Evolutionary conservation across 2,888 invertebrate species (phyloP), one percentile per base, ranked within the genome.

Genomic region (Apotomis capreana): DNA sequence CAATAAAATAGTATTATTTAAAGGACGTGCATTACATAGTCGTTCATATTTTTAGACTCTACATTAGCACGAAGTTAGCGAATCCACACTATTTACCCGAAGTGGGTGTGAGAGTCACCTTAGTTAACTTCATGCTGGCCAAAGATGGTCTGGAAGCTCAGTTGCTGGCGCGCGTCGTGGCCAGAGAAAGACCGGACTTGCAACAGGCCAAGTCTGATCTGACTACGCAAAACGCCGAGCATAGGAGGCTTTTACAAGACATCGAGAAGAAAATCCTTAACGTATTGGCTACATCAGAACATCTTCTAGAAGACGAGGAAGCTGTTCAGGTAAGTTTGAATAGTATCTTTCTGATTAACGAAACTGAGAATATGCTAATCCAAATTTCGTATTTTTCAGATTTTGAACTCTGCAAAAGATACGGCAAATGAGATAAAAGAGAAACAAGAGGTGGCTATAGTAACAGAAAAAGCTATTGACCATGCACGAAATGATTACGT

Each of bases 51-150:
- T 81, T 15, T 79, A 97, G 98, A 80, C 95, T 99, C 75, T 99
- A 98, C 85, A 97, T 99, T 78, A 98, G 98, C 15, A 98, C 99
- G 3, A 98, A 98, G 85, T 89, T 98, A 60, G 94, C 97, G 26
- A 99, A 98, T 91, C 99, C 99, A 0, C 98, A 98, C 89, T 99
- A 98, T 85, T 88, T 98, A 68, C 98, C 99, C 0, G 99, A 99
- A 91, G 95, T 98, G 5, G 97, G 98, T 0, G 98, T 98, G 0
- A 98, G 98, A 87, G 96, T 97, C 6, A 97, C 98, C 0, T 86
- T 99, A 26, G 94, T 99, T 3, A 98, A 98, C 91, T 99, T 99
- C 84, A 97, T 98, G 96, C 96, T 99, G 78, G 98, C 98, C 4
- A 95, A 95, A 54, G 96, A 96, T 69, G 99, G 99, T 0, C 90